phyloP scores from a whole-genome alignment of 2,113 vertebrate genomes.

The Mirza zaza region DNA sequence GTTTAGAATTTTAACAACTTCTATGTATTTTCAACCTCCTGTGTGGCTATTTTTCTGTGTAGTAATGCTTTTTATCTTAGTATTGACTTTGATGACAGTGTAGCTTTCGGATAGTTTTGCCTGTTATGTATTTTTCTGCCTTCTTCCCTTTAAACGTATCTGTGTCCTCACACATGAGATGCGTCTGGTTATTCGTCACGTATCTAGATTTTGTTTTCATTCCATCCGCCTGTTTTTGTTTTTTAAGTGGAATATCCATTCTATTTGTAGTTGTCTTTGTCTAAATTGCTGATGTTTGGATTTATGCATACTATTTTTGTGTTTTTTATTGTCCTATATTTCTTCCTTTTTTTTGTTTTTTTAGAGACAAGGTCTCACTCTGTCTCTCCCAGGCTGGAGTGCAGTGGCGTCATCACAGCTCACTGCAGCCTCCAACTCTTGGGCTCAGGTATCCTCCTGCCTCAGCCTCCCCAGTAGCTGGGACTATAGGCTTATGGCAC shows the following conservation, averaged over 20 bases:
- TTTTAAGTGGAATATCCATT: neutral
- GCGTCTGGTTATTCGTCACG: neutral
- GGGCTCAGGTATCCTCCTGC: too few species aligned
- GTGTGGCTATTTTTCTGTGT: neutral
- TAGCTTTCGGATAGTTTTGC: neutral
- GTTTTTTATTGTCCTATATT: neutral
- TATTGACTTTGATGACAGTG: neutral
- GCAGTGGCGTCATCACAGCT: too few species aligned
- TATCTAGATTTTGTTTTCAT: neutral
- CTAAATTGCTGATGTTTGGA: neutral
- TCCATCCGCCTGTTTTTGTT: neutral
- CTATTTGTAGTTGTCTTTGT: neutral
- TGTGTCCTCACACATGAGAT: rapidly evolving
- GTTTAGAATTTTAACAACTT: neutral
- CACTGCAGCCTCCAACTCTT: too few species aligned
- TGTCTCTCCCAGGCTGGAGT: too few species aligned
- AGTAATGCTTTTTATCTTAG: neutral
- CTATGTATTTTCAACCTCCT: neutral
- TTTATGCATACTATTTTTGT: neutral
- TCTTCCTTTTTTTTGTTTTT: neutral
- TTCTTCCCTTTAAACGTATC: neutral
- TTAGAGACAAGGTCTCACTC: neutral
- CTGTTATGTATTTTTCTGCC: neutral
- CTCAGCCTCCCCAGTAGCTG: too few species aligned
- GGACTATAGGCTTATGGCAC: too few species aligned